Percentiles rank a stretch among this genome's conserved stretches.
These are phyloP conservation scores for Haliclona indistincta DNA, from an alignment of 37 sponge, comb jelly and placozoan species.

Conservation along the genomic window DNA sequence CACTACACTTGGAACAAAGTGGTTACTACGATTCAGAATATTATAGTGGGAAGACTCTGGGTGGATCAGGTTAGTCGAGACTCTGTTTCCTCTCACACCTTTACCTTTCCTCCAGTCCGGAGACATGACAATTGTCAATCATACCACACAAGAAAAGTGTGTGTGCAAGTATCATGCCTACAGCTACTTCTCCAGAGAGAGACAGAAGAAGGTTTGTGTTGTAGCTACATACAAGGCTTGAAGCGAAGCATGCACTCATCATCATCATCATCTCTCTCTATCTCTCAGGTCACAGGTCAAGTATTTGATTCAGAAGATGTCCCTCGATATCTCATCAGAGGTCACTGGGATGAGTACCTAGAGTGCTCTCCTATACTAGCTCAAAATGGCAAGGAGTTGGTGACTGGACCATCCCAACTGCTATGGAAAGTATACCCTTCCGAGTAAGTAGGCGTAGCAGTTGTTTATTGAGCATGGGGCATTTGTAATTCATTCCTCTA, in stretches of 20 bases:
- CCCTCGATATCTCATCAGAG: constrained; percentile 68
- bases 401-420: constrained; percentile 30
- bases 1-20: constrained; percentile 94
- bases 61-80: constrained; percentile 83
- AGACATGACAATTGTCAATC: constrained; percentile 87
- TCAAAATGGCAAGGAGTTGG: constrained; percentile 50
- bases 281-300: constrained; percentile 75
- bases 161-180: constrained; percentile 86
- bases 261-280: not conserved
- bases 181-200: constrained; percentile 91
- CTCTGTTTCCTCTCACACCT: not conserved
- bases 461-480: not conserved
- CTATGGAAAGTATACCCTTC: constrained; percentile 45
- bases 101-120: constrained; percentile 61
- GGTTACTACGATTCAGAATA: constrained; percentile 90
- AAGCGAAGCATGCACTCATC: not conserved
- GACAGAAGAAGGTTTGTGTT: constrained; percentile 69
- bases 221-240: not conserved
- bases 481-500: not conserved
- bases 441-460: constrained; percentile 39
- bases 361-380: constrained; percentile 55
- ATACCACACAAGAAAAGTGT: constrained; percentile 84
- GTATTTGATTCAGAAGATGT: constrained; percentile 60
- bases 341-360: constrained; percentile 91
- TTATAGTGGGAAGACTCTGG: constrained; percentile 97